Evolutionary conservation across 1,140 invertebrate species (phyloP).

Genomic region (Aethina tumida): DNA sequence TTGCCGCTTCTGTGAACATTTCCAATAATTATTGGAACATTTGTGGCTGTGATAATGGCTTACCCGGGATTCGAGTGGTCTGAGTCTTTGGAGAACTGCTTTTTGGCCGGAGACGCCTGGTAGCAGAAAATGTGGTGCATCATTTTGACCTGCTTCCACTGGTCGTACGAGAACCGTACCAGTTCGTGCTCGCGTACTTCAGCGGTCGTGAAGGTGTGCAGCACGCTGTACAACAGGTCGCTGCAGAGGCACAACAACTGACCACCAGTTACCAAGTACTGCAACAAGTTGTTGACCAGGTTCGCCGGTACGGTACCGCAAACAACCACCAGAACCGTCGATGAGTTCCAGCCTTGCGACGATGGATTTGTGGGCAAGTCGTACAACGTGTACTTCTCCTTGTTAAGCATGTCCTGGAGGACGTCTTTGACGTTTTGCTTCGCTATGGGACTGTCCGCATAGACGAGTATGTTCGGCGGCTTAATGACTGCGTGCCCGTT

Average conservation of each 20-base stretch:
- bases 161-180: conserved; percentile 70
- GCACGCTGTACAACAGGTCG: conserved; percentile 63
- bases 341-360: conserved; percentile 57
- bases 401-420: conserved; percentile 56
- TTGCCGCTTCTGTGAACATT: conserved; percentile 28
- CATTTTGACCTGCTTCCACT: conserved; percentile 72
- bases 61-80: conserved; percentile 28
- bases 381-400: conserved; percentile 67
- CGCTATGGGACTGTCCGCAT: conserved; percentile 63
- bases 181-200: conserved; percentile 73
- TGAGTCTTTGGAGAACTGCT: conserved; percentile 61
- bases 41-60: too few relatives aligned
- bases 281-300: conserved; percentile 53
- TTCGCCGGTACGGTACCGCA: conserved; percentile 60
- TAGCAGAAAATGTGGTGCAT: conserved; percentile 83
- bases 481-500: conserved; percentile 37
- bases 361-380: conserved; percentile 52
- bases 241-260: conserved; percentile 74
- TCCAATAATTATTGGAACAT: too few relatives aligned
- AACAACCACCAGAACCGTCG: conserved; percentile 64
- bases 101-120: conserved; percentile 68
- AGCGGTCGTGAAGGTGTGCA: conserved; percentile 70
- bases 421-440: conserved; percentile 61
- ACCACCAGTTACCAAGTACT: conserved; percentile 65
- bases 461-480: conserved; percentile 75